Evolutionary conservation across 2,113 vertebrate genomes (phyloP), one percentile per base, ranked within the genome.

Genomic region (Paedocypris sp.): DNA sequence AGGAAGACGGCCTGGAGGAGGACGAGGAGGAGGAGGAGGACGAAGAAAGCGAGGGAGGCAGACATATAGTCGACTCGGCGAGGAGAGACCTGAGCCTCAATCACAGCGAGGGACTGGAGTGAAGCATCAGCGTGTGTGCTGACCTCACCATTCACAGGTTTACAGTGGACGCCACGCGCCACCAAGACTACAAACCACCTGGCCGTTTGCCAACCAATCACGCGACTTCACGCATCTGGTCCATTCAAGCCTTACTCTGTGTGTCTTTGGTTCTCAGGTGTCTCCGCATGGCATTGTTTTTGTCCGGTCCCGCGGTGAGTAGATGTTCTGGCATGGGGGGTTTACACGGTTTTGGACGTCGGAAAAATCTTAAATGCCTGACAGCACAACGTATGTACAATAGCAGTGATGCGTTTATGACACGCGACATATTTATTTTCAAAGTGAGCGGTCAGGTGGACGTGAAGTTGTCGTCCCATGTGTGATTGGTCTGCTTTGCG

Each of bases 61-160:
- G 79, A 81, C 88, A 46, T 71, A 84, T 93, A n/a, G n/a, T n/a
- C n/a, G n/a, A n/a, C n/a, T n/a, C n/a, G 68, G 80, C 86, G 1
- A 74, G 89, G 6, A 75, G 88, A 31, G 86, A 93, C 64, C 85
- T 93, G 25, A 86, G 84, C 83, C 89, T 96, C 83, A 91, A 94
- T 76, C 90, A 91, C 78, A 87, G 83, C 83, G 93, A 98, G 80
- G 92, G 91, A 2, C 84, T 97, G 75, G 91, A 97, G 71, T 98
- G 11, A 41, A 38, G 33, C 32, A 36, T 45, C n/a, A 57, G 48
- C n/a, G n/a, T n/a, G n/a, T n/a, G n/a, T n/a, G n/a, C n/a, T n/a
- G n/a, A n/a, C 46, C 61, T 65, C 32, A 33, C 53, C 25, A 23
- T 46, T 38, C 15, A 56, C 23, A 50, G 22, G n/a, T 43, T 60